Base-by-base conservation (phyloP, 2,888 invertebrate genomes). In the Timandra comae region DNA sequence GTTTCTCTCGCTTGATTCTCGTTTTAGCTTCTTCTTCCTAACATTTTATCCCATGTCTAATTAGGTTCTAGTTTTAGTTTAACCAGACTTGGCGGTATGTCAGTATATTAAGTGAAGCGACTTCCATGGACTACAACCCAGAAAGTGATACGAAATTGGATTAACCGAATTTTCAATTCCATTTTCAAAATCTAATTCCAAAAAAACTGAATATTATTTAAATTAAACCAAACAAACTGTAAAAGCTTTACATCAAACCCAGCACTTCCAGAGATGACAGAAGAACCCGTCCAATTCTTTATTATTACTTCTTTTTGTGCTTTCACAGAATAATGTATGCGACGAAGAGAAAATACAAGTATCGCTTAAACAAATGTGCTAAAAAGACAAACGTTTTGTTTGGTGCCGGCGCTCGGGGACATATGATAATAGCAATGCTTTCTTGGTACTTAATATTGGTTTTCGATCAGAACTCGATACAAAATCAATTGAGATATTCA, bases 381-480 rank as follows among this genome's bases (percentile, higher is more conserved):
- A 82, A 82, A 82, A 84, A 82, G 82, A 84, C 81, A 76, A 84
- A 84, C 81, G 80, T 67, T 77, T 70, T 71, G 78, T 73, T n/a
- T 71, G 68, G 63, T 67, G 49, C 59, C 47, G 47, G 43, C 63
- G 66, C 73, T 63, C 56, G 53, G 72, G 75, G 81, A 82, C 77
- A 73, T 81, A 81, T 82, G 84, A 73, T 80, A 84, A 84, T 81
- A 74, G 76, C 59, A 53, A 63, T 64, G 70, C 66, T 62, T 69
- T 64, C 51, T 46, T 39, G 41, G 29, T 57, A 58, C 59, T 46
- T 74, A 77, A 76, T 33, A 65, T 30, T 29, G 16, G 12, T 25
- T 30, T 27, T 35, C 30, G 35, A 34, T 16, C 10, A 6, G 12
- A 20, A 9, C 5, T 10, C 7, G 11, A n/a, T n/a, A n/a, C n/a